Conservation (phyloP, 2,888 invertebrate genomes). For the Agrenia bidenticulata region DNA sequence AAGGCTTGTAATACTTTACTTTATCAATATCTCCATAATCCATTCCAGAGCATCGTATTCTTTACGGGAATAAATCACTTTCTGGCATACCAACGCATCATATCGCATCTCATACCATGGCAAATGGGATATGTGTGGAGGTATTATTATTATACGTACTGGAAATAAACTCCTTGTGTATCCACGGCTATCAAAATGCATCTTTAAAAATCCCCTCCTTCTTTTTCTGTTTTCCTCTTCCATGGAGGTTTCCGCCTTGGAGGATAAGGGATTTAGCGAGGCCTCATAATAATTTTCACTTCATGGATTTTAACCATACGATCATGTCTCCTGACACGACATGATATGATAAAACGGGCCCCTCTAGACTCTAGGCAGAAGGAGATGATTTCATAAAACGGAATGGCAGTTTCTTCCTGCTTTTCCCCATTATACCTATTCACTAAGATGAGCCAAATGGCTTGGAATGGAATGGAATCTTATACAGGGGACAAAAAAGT, state of each 20-base stretch:
- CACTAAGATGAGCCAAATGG: conserved; percentile 17
- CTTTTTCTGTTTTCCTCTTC: not conserved
- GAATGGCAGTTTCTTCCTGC: conserved; percentile 11
- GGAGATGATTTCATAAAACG: conserved; percentile 18
- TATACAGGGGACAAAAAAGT: conserved; percentile 16
- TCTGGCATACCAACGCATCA: too few species aligned
- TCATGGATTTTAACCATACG: conserved; percentile 21
- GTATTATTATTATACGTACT: too few species aligned
- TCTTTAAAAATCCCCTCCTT: not conserved
- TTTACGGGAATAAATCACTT: too few species aligned
- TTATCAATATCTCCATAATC: too few species aligned
- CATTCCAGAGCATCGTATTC: too few species aligned
- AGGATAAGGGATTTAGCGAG: too few species aligned
- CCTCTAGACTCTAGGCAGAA: not conserved
- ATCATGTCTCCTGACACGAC: conserved; percentile 7
- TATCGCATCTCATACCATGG: too few species aligned
- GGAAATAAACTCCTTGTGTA: too few species aligned
- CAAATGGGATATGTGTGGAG: too few species aligned
- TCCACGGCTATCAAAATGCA: too few species aligned
- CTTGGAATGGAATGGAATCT: conserved; percentile 11
- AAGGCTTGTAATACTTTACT: too few species aligned
- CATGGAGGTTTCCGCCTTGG: too few species aligned
- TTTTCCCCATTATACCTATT: conserved; percentile 15
- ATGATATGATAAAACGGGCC: conserved; percentile 2
- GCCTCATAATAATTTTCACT: conserved; percentile 15